Evolutionary conservation across 2,113 vertebrate species (phyloP).

Genomic region (Cyanoliseus patagonus): DNA sequence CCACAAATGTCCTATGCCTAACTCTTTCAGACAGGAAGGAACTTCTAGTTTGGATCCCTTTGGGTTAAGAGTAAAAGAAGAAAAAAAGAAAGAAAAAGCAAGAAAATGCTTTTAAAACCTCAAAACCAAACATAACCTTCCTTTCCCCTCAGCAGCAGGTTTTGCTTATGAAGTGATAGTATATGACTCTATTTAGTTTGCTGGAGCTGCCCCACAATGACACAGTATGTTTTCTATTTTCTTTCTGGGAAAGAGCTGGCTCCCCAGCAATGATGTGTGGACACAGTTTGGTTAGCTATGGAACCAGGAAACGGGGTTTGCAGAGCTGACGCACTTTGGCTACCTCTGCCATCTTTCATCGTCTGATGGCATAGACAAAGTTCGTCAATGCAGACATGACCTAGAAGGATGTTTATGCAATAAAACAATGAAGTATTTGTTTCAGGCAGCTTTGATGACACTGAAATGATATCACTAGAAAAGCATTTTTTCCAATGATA

Average conservation of each 20-base stretch:
- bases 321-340: constrained; percentile 26
- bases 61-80: not conserved
- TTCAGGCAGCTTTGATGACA: constrained; percentile 5
- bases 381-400: not conserved
- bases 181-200: not conserved
- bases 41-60: constrained; percentile 54
- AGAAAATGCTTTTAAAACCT: constrained; percentile 25
- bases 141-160: constrained; percentile 53
- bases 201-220: constrained; percentile 40
- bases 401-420: constrained; percentile 2
- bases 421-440: constrained; percentile 20
- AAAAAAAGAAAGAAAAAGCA: too few relatives aligned
- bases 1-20: not conserved
- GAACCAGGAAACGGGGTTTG: constrained; percentile 10
- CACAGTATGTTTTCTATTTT: not conserved
- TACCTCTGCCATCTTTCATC: not conserved
- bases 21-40: constrained; percentile 36
- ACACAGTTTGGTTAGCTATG: not conserved
- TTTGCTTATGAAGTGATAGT: constrained; percentile 52
- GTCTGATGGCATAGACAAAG: not conserved
- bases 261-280: not conserved
- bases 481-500: not conserved
- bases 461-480: not conserved
- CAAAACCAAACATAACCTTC: constrained; percentile 43
- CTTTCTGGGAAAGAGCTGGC: not conserved